Evolutionary conservation across 2,797 vertebrate genomes (phyloP), one percentile per base, ranked within the genome.

Genomic region (Acanthurus leucopareius): DNA sequence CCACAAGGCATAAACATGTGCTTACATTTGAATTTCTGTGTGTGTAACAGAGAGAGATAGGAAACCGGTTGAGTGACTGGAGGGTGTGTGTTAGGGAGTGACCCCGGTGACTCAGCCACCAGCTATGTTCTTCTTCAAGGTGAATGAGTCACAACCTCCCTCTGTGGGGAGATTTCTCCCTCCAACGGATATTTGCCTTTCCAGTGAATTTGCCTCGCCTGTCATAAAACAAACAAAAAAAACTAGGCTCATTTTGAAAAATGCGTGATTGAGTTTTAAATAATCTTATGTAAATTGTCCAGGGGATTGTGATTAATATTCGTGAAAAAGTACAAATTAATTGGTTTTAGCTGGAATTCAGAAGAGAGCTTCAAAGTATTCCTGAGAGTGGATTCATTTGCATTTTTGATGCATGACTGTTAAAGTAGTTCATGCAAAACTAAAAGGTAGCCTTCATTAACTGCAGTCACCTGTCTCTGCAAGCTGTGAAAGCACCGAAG

Each of bases 61-160:
- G 68, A 71, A 95, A 94, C 94, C 77, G 83, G 94, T 94, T 91
- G 67, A 91, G 90, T 92, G 89, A 77, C 89, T 91, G 77, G 65
- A 73, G 90, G 74, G 90, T 93, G 93, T 89, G 88, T 88, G 45
- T 75, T 38, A 70, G 94, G 94, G 94, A 93, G 95, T 94, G 91
- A 91, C 91, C 77, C 78, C n/a, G 0, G 69, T 96, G 95, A 96
- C 92, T 96, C 94, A 96, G 81, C 69, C 73, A 87, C 59, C 68
- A 92, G 89, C 88, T 89, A 96, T 96, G 94, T 93, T 92, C 91
- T 82, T 88, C 90, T 91, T 90, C 89, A 94, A 94, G 94, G 95
- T 95, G 90, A 93, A 93, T 96, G 94, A 96, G 86, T 96, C 95
- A 95, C 74, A 85, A 63, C 76, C 84, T 89, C 80, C 77, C 75